phyloP scores from a whole-genome alignment of 2,797 vertebrate species.

The Hydrolagus colliei region DNA sequence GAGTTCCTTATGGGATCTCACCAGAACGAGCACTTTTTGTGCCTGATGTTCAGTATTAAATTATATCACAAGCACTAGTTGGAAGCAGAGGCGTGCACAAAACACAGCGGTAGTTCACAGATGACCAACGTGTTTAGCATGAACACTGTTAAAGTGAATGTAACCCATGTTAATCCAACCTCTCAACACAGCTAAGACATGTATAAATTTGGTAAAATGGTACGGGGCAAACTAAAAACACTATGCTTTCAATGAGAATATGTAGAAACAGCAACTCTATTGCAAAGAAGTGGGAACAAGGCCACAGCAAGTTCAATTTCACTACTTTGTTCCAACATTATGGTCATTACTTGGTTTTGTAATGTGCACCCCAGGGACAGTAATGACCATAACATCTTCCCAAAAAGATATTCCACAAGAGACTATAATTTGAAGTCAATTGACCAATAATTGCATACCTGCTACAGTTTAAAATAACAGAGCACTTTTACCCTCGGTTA shows the following conservation, averaged over 20 bases:
- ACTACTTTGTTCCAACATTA: background rate
- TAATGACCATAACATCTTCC: background rate
- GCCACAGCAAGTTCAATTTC: background rate
- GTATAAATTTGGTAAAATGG: background rate
- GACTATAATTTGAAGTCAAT: background rate
- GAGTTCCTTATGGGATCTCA: too few relatives aligned
- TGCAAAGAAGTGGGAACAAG: background rate
- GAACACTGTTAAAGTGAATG: background rate
- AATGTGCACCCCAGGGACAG: background rate
- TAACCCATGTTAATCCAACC: too few relatives aligned
- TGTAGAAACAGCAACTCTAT: background rate
- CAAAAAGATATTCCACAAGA: background rate
- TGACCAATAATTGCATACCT: background rate
- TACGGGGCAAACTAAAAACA: too few relatives aligned
- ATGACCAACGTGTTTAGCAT: background rate
- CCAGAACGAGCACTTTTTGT: too few relatives aligned
- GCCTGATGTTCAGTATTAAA: too few relatives aligned
- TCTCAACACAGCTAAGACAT: too few relatives aligned
- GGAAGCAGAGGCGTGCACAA: background rate
- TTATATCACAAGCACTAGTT: background rate
- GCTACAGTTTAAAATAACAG: background rate
- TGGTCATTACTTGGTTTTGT: background rate
- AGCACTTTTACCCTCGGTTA: background rate
- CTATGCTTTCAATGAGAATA: background rate
- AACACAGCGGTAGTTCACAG: background rate